Conservation (phyloP, 2,888 invertebrate species). For the Aleiodes alternator region DNA sequence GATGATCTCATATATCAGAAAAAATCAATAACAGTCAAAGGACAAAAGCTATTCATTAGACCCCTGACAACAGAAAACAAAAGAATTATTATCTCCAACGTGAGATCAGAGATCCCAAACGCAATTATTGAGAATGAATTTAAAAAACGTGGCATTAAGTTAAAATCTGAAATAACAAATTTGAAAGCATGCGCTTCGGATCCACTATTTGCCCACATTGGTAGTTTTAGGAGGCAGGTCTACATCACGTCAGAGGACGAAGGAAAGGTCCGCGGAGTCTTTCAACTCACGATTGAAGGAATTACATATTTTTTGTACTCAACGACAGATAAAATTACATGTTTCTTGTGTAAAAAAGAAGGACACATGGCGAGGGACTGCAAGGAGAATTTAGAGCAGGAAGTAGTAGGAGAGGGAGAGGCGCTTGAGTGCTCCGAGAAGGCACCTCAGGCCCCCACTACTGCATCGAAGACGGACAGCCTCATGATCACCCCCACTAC, state of each 20-base stretch:
- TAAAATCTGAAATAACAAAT: constrained; percentile 5
- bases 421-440: too few species aligned
- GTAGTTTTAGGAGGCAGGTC: constrained; percentile 35
- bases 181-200: constrained; percentile 14
- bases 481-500: too few species aligned
- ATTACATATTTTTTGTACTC: constrained; percentile 27
- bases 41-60: constrained; percentile 42
- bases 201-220: constrained; percentile 22
- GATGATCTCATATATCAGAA: constrained; percentile 46
- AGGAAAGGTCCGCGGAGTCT: constrained; percentile 15
- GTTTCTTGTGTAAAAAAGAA: constrained; percentile 40
- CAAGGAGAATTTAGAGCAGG: not conserved
- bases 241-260: constrained; percentile 31
- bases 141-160: not conserved
- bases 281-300: constrained; percentile 30
- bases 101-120: constrained; percentile 40
- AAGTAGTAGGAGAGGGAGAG: not conserved
- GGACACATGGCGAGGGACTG: constrained; percentile 37
- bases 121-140: constrained; percentile 11
- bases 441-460: too few species aligned
- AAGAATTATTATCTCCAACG: constrained; percentile 38
- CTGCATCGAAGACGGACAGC: too few species aligned
- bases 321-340: constrained; percentile 13
- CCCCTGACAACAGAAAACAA: constrained; percentile 53
- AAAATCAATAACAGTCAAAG: constrained; percentile 47